phyloP scores from a whole-genome alignment of 2,113 vertebrate genomes.

The human region GRCh38 chr9:108999001-108999500 shows the following conservation, averaged over 20 bases:
- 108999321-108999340: neutral
- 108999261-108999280: constrained; percentile 70
- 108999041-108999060: neutral
- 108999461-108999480: neutral
- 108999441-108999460: constrained; percentile 27
- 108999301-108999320: neutral
- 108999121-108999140: constrained; percentile 96
- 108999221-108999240: constrained; percentile 98
- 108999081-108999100: constrained; percentile 96
- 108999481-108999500: neutral
- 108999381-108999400: neutral
- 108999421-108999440: neutral
- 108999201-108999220: constrained; percentile 95
- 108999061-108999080: constrained; percentile 94
- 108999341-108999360: neutral
- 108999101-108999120: constrained; percentile 96
- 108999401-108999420: neutral
- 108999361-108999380: neutral
- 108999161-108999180: constrained; percentile 95
- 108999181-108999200: constrained; percentile 95
- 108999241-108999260: constrained; percentile 98
- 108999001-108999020: neutral
- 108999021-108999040: neutral
- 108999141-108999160: constrained; percentile 96
- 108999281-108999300: neutral